phyloP scores from a whole-genome alignment of 2,113 vertebrate species.

The Erythrocercus mccallii region DNA sequence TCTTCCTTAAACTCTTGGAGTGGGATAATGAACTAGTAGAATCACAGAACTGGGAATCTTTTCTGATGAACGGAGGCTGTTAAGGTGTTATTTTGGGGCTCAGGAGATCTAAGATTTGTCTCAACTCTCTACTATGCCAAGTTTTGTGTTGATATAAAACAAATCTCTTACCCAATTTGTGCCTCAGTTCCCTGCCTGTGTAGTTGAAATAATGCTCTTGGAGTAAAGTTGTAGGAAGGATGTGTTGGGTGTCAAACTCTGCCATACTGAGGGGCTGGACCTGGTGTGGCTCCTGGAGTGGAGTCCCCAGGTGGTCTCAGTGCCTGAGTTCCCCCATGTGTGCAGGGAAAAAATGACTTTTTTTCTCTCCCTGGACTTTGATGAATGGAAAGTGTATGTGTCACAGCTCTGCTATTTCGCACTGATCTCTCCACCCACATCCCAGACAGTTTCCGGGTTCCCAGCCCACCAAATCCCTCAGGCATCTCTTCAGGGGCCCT shows the following conservation, averaged over 20 bases:
- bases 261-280: background rate
- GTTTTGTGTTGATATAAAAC: constrained; percentile 33
- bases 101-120: constrained; percentile 24
- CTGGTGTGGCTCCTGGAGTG: background rate
- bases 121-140: background rate
- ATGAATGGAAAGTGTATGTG: constrained; percentile 68
- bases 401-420: constrained; percentile 68
- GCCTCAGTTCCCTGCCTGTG: background rate
- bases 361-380: constrained; percentile 53
- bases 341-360: background rate
- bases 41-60: constrained; percentile 21
- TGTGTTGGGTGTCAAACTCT: background rate
- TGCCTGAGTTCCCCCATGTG: constrained; percentile 61
- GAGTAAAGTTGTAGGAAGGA: background rate
- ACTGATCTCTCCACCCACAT: constrained; percentile 69
- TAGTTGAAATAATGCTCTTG: background rate
- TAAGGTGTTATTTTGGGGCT: background rate
- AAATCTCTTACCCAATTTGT: background rate
- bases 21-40: constrained; percentile 6
- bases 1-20: constrained; percentile 6
- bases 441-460: constrained; percentile 77
- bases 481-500: constrained; percentile 72
- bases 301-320: constrained; percentile 6
- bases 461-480: constrained; percentile 68
- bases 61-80: background rate